Evolutionary conservation across 2,797 vertebrate genomes (phyloP), one percentile per base, ranked within the genome.

Genomic region (Poeciliopsis presidionis): DNA sequence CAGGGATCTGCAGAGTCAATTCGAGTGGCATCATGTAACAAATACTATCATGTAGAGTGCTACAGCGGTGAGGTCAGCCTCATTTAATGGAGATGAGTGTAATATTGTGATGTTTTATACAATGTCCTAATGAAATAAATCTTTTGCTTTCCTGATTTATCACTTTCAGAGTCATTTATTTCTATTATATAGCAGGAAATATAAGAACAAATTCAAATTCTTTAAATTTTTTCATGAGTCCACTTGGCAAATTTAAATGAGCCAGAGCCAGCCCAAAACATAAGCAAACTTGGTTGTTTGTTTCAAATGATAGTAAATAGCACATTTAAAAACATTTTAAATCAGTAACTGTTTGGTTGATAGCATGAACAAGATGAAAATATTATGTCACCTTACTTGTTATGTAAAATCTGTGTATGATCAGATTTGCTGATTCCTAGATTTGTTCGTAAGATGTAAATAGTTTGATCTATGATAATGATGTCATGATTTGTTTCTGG

Each of bases 1-100:
- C 90, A 98, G 97, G 97, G 97, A 1, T 98, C 96, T 11, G 94
- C 96, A 3, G 97, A 98, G 87, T 97, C 96, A n/a, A 95, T 97
- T 83, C 95, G 96, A 5, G 96, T 98, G 5, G 96, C 96, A 36
- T 97, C 96, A 65, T 96, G 95, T 88, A 93, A 97, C 86, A 96
- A 94, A 85, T 96, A 95, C 88, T 97, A 96, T 86, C 97, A 98
- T 0, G 94, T 96, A 76, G 96, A 97, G 67, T 98, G 97, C 71
- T 98, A 95, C 75, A 94, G 92, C 81, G 95, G 96, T 0, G 96
- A 96, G 86, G 96, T 97, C 70, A 65, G 95, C 77, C 83, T 92
- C 2, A 88, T 81, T 49, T 92, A 61, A 92, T 46, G 14, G 30
- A 33, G n/a, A 14, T 3, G 46, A 20, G n/a, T 33, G 14, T 39